Evolutionary conservation across 2,113 vertebrate genomes (phyloP).

Genomic region (Chrysemys picta): DNA sequence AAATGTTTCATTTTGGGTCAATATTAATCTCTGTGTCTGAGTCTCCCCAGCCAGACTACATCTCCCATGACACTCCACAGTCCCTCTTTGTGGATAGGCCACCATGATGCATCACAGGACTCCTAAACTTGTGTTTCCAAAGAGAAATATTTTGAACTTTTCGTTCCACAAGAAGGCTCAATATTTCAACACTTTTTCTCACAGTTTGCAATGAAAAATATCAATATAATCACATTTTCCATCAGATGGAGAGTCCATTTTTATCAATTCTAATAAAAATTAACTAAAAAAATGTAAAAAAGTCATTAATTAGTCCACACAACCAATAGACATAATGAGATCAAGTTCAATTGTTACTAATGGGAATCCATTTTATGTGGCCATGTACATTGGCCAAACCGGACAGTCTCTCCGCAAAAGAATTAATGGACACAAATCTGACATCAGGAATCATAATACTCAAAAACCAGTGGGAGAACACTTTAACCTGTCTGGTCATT

Average conservation of each 20-base stretch:
- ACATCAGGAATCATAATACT: no score
- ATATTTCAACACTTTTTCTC: not conserved
- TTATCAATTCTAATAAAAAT: not conserved
- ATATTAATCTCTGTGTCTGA: not conserved
- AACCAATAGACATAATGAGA: not conserved
- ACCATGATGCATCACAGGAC: accelerated
- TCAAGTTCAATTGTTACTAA: not conserved
- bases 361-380: not conserved
- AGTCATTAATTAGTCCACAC: not conserved
- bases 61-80: not conserved
- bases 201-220: not conserved
- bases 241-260: not conserved
- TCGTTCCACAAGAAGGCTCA: not conserved
- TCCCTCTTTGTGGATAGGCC: not conserved
- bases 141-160: not conserved
- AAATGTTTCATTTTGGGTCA: not conserved
- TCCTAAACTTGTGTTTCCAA: not conserved
- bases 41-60: not conserved
- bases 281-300: not conserved
- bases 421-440: no score
- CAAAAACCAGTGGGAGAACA: no score
- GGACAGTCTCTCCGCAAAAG: no score
- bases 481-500: no score
- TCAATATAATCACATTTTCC: not conserved
- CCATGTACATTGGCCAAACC: no score